A percentile compares a stretch with the other conserved stretches of the same genome.
Evolutionary conservation across 2,888 invertebrate species (phyloP).

Genomic region (Pseudanteris insignis): DNA sequence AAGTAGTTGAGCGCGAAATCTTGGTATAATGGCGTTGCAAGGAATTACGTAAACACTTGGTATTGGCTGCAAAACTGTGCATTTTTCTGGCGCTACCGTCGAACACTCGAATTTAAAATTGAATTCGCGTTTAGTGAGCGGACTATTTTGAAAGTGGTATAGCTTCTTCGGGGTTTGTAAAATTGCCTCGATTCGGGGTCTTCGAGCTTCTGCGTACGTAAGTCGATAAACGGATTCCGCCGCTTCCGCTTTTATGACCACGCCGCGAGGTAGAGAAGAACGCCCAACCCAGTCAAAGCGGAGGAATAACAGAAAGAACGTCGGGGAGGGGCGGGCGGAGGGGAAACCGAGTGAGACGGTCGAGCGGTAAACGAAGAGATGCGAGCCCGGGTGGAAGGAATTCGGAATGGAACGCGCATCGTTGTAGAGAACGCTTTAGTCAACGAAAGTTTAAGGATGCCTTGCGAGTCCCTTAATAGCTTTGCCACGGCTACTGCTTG

Average conservation of each 20-base stretch:
- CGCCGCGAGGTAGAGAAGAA: not conserved
- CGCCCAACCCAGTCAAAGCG: not conserved
- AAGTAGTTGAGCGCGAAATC: slow-evolving; percentile 7
- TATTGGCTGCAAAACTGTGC: slow-evolving; percentile 17
- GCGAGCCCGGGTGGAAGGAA: no score
- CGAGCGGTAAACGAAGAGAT: no score
- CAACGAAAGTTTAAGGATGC: no score
- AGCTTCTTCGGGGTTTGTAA: slow-evolving; percentile 25
- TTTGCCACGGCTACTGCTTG: no score
- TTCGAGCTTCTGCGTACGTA: slow-evolving; percentile 17
- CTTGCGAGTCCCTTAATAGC: no score
- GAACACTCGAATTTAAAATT: slow-evolving; percentile 9
- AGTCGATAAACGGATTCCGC: slow-evolving; percentile 29
- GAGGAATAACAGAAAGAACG: not conserved
- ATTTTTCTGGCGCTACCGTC: slow-evolving; percentile 11
- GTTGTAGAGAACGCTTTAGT: no score
- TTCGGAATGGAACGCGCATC: no score
- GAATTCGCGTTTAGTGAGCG: slow-evolving; percentile 18
- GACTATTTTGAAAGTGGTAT: slow-evolving; percentile 13
- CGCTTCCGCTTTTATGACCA: slow-evolving; percentile 31
- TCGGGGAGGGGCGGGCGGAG: no score
- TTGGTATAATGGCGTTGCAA: slow-evolving; percentile 15
- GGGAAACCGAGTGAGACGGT: no score
- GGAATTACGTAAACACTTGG: slow-evolving; percentile 25
- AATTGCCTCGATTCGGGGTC: slow-evolving; percentile 27